phyloP scores from a whole-genome alignment of 2,888 invertebrate species.

The Nezara viridula region DNA sequence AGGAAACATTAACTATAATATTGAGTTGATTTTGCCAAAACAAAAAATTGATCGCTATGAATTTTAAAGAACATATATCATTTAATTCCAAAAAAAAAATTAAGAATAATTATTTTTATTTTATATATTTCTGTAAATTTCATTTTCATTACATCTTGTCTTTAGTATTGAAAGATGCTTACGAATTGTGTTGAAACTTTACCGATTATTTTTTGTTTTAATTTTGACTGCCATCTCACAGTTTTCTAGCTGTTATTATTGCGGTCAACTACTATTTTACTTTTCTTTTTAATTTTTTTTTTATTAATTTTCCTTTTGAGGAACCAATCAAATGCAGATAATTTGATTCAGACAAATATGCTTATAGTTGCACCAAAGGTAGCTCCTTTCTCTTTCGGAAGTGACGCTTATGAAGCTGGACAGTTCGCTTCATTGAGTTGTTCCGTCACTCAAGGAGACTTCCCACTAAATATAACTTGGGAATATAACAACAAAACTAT shows the following conservation, averaged over 20 bases:
- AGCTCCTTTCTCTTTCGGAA: constrained; percentile 66
- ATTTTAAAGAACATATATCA: too few species aligned
- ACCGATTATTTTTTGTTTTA: not conserved
- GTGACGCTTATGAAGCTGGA: constrained; percentile 65
- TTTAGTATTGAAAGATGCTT: not conserved
- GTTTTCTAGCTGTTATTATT: not conserved
- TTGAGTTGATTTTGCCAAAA: too few species aligned
- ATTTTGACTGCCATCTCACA: not conserved
- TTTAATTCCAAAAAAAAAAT: too few species aligned
- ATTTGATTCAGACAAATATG: constrained; percentile 12
- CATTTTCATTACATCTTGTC: not conserved
- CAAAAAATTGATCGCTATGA: too few species aligned
- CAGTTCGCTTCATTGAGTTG: constrained; percentile 71
- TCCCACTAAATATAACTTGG: constrained; percentile 79
- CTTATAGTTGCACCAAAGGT: constrained; percentile 66
- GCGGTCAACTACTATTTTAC: not conserved
- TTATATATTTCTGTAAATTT: not conserved
- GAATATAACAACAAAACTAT: constrained; percentile 72
- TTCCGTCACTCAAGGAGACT: constrained; percentile 73
- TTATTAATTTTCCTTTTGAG: not conserved
- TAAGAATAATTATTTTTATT: not conserved
- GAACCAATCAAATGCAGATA: not conserved
- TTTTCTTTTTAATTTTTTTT: not conserved
- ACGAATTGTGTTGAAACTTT: not conserved
- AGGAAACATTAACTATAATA: too few species aligned